Percentiles rank a stretch among this genome's conserved stretches.
These are phyloP conservation scores for Pristionchus arcanus DNA, from an alignment of 2,888 invertebrate genomes.

Conservation along the genomic window DNA sequence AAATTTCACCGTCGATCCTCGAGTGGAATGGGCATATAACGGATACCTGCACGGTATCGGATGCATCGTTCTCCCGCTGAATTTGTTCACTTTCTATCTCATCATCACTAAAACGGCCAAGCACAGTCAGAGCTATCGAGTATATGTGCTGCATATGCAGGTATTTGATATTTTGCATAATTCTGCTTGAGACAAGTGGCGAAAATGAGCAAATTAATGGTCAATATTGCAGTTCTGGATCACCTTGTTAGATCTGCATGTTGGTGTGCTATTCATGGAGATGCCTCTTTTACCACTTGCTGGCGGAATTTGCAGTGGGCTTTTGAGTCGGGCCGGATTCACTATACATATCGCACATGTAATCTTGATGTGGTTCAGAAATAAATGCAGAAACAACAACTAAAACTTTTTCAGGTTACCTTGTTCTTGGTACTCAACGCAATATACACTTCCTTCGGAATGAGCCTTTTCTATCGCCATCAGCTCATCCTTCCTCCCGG, in stretches of 20 bases:
- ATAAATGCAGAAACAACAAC: too few relatives aligned
- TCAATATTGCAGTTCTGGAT: background rate
- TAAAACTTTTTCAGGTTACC: background rate
- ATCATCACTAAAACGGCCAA: background rate
- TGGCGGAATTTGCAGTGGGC: background rate
- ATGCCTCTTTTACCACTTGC: background rate
- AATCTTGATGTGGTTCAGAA: too few relatives aligned
- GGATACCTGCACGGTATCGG: background rate
- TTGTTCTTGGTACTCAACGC: background rate
- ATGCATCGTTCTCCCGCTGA: background rate
- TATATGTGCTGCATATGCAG: constrained; percentile 3
- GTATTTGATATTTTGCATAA: too few relatives aligned
- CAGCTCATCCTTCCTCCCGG: background rate
- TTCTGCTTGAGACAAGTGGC: background rate
- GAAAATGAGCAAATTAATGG: background rate
- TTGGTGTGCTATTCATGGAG: background rate
- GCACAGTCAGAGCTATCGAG: background rate
- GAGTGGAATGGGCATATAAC: background rate
- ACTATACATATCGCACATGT: background rate
- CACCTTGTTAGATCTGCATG: background rate
- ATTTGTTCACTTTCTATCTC: background rate
- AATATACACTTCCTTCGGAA: background rate
- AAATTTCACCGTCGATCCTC: background rate
- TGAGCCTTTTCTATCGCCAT: background rate
- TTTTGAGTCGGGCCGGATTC: background rate